phyloP scores from a whole-genome alignment of 2,797 vertebrate genomes.

The Chromobotia macracanthus region DNA sequence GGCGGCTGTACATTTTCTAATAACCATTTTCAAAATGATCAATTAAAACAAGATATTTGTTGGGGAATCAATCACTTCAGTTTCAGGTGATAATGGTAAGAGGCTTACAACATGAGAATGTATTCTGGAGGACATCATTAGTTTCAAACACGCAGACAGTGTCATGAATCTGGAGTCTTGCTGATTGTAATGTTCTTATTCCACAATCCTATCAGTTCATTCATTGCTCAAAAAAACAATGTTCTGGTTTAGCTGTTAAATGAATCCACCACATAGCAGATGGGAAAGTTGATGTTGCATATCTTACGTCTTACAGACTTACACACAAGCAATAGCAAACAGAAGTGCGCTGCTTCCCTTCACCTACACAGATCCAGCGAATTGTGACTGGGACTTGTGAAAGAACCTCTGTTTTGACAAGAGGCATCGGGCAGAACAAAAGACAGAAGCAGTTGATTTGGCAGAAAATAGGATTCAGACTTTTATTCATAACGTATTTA shows the following conservation, averaged over 20 bases:
- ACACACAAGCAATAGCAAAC: constrained; percentile 67
- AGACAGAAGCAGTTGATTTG: constrained; percentile 64
- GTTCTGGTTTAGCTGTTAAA: constrained; percentile 78
- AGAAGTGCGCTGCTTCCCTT: background rate
- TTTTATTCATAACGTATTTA: background rate
- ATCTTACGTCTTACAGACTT: constrained; percentile 17
- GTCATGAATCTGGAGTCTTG: constrained; percentile 64
- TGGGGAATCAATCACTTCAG: background rate
- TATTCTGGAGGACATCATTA: background rate
- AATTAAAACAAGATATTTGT: constrained; percentile 2
- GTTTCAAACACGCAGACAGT: too few species aligned
- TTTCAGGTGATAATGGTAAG: background rate
- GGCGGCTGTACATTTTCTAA: background rate
- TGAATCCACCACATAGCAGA: constrained; percentile 77
- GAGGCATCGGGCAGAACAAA: constrained; percentile 67
- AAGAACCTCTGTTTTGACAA: constrained; percentile 48
- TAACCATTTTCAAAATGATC: background rate
- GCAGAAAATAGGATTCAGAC: background rate
- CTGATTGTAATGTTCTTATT: constrained; percentile 60
- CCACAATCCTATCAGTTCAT: constrained; percentile 67
- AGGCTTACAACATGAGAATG: background rate
- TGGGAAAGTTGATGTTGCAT: constrained; percentile 44
- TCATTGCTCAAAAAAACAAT: constrained; percentile 79
- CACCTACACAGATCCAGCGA: constrained; percentile 3
- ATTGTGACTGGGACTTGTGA: background rate